Evolutionary conservation across 2,113 vertebrate species (phyloP).

Genomic region (Verasper variegatus): DNA sequence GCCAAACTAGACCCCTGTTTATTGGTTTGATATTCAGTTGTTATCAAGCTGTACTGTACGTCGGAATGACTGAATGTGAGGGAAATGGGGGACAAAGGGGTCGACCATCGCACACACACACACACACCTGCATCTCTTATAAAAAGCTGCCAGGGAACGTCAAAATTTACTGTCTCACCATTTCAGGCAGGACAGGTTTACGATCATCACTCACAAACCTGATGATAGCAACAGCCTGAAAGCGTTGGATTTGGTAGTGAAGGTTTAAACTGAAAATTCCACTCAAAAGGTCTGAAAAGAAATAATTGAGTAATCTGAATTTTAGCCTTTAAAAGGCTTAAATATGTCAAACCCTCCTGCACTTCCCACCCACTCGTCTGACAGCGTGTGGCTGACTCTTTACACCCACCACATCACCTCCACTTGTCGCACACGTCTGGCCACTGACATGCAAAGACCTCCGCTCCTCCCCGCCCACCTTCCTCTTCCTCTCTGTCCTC

Average conservation of each 20-base stretch:
- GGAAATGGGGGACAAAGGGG: no score
- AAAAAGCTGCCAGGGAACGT: neutral
- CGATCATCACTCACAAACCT: neutral
- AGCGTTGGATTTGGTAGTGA: no score
- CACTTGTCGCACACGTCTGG: neutral
- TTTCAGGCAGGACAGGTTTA: neutral
- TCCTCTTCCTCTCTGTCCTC: constrained; percentile 35
- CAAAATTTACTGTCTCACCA: neutral
- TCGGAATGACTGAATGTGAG: no score
- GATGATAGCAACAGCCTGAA: no score
- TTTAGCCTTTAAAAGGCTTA: no score
- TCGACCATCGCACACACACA: no score
- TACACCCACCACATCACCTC: constrained; percentile 28
- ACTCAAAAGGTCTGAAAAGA: no score
- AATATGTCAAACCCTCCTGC: neutral
- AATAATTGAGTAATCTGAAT: no score
- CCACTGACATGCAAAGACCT: neutral
- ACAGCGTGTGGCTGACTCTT: neutral
- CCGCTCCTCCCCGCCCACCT: neutral
- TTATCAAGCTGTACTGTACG: neutral
- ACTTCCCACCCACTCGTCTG: neutral
- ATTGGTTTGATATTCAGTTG: neutral
- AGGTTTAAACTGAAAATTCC: no score
- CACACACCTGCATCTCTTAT: neutral
- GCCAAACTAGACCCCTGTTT: constrained; percentile 6